These are phyloP conservation scores for Aromia moschata DNA, from an alignment of 2,888 invertebrate genomes.

Conservation along the genomic window DNA sequence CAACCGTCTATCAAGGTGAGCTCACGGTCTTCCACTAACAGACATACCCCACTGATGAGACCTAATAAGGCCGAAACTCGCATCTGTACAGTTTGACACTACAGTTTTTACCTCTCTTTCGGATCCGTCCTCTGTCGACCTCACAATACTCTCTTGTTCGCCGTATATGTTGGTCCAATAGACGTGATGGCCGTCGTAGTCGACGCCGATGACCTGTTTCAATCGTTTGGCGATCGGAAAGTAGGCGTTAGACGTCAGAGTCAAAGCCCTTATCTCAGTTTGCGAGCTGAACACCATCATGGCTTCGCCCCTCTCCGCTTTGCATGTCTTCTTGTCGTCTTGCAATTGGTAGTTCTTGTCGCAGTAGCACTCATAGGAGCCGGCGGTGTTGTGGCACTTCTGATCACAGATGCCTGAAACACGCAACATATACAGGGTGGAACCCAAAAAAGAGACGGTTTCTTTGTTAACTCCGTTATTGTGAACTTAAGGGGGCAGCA, in stretches of 20 bases:
- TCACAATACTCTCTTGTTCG: constrained; percentile 77
- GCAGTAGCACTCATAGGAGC: constrained; percentile 72
- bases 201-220: constrained; percentile 73
- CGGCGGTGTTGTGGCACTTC: constrained; percentile 69
- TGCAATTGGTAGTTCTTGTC: constrained; percentile 67
- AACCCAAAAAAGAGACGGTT: too few relatives aligned
- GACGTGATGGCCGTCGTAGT: constrained; percentile 74
- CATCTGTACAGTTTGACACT: too few relatives aligned
- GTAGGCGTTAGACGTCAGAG: constrained; percentile 67
- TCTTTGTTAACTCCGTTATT: too few relatives aligned
- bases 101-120: constrained; percentile 64
- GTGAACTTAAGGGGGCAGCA: too few relatives aligned
- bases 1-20: too few relatives aligned
- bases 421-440: too few relatives aligned
- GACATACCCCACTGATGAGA: too few relatives aligned
- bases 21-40: too few relatives aligned
- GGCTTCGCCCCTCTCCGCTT: constrained; percentile 69
- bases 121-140: constrained; percentile 70
- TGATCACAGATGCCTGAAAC: constrained; percentile 72
- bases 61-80: too few relatives aligned
- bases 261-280: constrained; percentile 72
- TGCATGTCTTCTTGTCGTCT: constrained; percentile 67
- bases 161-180: constrained; percentile 82
- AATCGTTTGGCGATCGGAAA: constrained; percentile 65
- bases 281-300: constrained; percentile 75